Evolutionary conservation across 2,797 vertebrate genomes (phyloP), one percentile per base, ranked within the genome.

Genomic region (Thalassophryne amazonica): DNA sequence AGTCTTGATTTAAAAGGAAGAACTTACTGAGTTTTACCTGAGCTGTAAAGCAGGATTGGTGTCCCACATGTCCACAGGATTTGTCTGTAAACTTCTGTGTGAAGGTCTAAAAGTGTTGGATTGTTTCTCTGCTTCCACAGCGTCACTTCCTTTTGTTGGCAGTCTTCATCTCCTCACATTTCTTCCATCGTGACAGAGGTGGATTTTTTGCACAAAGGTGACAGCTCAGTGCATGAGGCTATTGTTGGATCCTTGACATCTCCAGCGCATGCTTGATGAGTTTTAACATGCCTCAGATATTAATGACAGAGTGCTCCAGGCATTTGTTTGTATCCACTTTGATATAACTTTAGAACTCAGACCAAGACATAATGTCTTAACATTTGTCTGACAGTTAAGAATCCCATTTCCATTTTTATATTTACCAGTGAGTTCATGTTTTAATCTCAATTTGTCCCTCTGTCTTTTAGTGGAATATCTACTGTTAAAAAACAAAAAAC

Each of bases 1-100:
- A 2, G 25, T 41, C 4, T 2, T 14, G 19, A 18, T 58, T 1
- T 10, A 7, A 35, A 35, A 24, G 36, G 17, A 14, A 24, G 7
- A 42, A 0, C 0, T 18, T 17, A 27, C 7, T 12, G 4, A n/a
- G 8, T 27, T 60, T 74, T 80, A 90, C 90, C 85, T 74, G 83
- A 37, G 77, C 27, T 61, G 81, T 69, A 50, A 87, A 76, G 39
- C 43, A 43, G 40, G 68, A 72, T 43, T 76, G 13, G 37, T 66
- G 49, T 88, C 84, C 88, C 86, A 91, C 77, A 86, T 82, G 20
- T 89, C 69, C 12, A 83, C 67, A 51, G 64, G 81, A 48, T 73
- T 67, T 32, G 65, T n/a, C n/a, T n/a, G n/a, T n/a, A n/a, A 70
- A 41, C 70, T 47, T 49, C 60, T 70, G 48, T 61, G 41, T 3